phyloP scores from a whole-genome alignment of 2,113 vertebrate genomes.

The Eulemur macaco region DNA sequence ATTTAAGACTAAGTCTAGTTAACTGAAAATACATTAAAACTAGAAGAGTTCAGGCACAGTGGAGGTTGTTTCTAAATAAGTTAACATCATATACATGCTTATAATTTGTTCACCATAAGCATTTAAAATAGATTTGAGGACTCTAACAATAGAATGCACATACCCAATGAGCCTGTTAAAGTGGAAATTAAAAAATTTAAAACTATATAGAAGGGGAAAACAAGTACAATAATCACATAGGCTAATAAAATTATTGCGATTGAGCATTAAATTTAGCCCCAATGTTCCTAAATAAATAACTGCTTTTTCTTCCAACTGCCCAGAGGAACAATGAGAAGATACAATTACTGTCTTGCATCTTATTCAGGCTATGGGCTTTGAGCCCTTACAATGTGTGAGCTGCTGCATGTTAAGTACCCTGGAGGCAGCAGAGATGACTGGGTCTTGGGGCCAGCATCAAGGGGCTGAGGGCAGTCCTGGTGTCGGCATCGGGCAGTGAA shows the following conservation, averaged over 20 bases:
- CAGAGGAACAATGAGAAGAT: neutral
- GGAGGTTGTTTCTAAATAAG: neutral
- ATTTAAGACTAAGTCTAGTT: neutral
- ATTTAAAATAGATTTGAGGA: conserved; percentile 33
- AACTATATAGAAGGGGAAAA: neutral
- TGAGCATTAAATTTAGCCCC: neutral
- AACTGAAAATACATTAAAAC: conserved; percentile 6
- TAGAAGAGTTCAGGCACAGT: neutral
- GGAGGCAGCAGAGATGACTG: neutral
- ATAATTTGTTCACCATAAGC: neutral
- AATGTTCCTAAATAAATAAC: neutral
- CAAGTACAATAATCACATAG: neutral
- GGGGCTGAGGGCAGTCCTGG: rapidly evolving
- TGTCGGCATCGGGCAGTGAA: no score
- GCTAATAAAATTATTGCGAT: conserved; percentile 22
- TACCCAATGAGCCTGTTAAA: conserved; percentile 9
- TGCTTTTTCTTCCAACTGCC: neutral
- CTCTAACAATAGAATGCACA: neutral
- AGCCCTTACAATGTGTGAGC: neutral
- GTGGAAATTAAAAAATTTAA: conserved; percentile 41
- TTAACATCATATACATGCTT: neutral
- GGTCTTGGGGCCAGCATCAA: neutral
- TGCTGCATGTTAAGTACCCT: neutral
- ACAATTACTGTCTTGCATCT: neutral
- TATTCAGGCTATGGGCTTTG: neutral